A percentile compares a stretch with the other conserved stretches of the same genome.
Conservation (phyloP, 1,140 invertebrate species). For the Scaptomyza montana region DNA sequence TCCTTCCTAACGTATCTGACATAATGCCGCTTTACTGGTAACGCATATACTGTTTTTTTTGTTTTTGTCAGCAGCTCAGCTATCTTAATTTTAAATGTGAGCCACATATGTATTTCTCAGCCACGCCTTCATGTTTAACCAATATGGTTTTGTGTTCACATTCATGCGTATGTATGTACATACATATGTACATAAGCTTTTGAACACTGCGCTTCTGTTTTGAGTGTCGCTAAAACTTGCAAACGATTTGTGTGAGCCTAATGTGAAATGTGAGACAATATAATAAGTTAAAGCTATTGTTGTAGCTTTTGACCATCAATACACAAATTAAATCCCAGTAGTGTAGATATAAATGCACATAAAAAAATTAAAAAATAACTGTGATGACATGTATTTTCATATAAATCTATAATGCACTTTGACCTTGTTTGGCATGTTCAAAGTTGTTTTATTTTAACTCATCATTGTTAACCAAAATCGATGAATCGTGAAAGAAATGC, state of each 20-base stretch:
- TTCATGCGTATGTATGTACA: background rate
- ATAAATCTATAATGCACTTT: slow-evolving; percentile 5
- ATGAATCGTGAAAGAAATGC: background rate
- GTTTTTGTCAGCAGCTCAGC: background rate
- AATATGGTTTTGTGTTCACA: background rate
- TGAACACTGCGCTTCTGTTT: slow-evolving; percentile 32
- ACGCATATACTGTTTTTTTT: background rate
- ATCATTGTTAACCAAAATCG: background rate
- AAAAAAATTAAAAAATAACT: background rate
- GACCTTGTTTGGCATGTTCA: background rate
- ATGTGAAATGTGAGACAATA: slow-evolving; percentile 37
- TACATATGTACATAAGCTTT: slow-evolving; percentile 46
- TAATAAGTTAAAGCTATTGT: slow-evolving; percentile 45
- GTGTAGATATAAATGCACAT: slow-evolving; percentile 1
- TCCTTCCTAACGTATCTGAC: background rate
- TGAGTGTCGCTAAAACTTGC: slow-evolving; percentile 35
- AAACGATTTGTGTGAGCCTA: slow-evolving; percentile 23
- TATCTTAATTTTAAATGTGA: background rate
- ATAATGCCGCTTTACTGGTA: background rate
- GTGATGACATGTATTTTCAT: slow-evolving; percentile 17
- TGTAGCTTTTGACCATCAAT: background rate
- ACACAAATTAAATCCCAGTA: slow-evolving; percentile 3
- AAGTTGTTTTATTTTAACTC: slow-evolving; percentile 4
- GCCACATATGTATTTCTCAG: too few species aligned
- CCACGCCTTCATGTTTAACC: background rate